Evolutionary conservation across 2,888 invertebrate species (phyloP).

Genomic region (Apoda limacodes): DNA sequence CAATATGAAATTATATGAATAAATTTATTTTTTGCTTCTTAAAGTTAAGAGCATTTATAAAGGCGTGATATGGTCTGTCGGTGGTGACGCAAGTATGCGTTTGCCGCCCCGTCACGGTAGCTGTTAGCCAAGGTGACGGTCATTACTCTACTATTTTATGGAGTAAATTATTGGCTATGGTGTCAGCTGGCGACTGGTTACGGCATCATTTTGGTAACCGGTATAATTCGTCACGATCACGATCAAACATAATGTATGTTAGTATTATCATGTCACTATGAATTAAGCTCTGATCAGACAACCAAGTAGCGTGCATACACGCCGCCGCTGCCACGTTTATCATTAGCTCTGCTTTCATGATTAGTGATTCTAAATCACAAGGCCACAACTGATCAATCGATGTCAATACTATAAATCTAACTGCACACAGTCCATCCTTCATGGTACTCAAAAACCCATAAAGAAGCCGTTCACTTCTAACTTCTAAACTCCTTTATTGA

Average conservation of each 20-base stretch:
- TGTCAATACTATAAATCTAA: conserved; percentile 39
- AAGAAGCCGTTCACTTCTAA: conserved; percentile 32
- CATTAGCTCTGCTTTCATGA: too few relatives aligned
- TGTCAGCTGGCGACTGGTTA: conserved; percentile 25
- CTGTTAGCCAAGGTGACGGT: conserved; percentile 7
- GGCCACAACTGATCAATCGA: conserved; percentile 42
- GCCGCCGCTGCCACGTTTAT: too few relatives aligned
- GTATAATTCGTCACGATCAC: conserved; percentile 38
- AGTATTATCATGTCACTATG: too few relatives aligned
- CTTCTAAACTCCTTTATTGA: conserved; percentile 14
- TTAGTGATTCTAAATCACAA: conserved; percentile 13
- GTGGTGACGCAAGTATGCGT: too few relatives aligned
- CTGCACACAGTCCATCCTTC: conserved; percentile 42
- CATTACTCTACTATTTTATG: conserved; percentile 7
- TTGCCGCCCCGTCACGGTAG: too few relatives aligned
- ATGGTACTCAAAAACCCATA: conserved; percentile 42
- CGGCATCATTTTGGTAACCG: conserved; percentile 34
- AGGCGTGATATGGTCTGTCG: too few relatives aligned
- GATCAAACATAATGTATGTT: conserved; percentile 30
- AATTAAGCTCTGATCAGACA: conserved; percentile 41
- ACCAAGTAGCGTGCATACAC: conserved; percentile 23
- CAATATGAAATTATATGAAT: too few relatives aligned
- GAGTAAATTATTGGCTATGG: conserved; percentile 22
- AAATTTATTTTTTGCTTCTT: too few relatives aligned
- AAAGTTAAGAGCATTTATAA: too few relatives aligned